Base-by-base conservation (phyloP, 64 coral and sea anemone genomes). In the Montipora capricornis region DNA sequence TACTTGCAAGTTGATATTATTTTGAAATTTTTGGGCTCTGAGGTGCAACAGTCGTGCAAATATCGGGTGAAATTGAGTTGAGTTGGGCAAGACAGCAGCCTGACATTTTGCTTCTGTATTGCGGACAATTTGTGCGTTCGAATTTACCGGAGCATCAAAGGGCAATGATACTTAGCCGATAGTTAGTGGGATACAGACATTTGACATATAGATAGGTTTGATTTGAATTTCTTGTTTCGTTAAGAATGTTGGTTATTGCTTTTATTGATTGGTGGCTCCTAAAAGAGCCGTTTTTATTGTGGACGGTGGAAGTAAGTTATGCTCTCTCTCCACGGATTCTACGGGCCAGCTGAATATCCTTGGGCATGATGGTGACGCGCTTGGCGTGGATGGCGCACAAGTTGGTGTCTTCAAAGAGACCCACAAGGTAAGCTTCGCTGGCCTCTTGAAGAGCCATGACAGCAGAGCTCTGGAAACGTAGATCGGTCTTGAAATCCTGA, bases 321-420 rank as follows among this genome's bases (percentile, higher is more conserved):
- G 92, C 83, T 74, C 92, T 62, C 20, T 88, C 92, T 68, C 92
- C 96, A 59, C 93, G 93, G 89, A 94, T 98, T 88, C 96, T 89
- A 73, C 93, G 89, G 69, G 93, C 93, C 17, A 95, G 67, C 87
- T 95, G 96, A 52, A 98, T 98, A 52, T 95, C 96, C 87, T 97
- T 97, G 67, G 95, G 95, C 95, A 97, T 97, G 78, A 97, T 98
- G 75, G 93, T 98, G 74, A 95, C 96, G 15, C 96, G 93, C 93
- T 98, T 98, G 87, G 95, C 95, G 83, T 97, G 95, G 84, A 97
- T 97, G 92, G 95, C 95, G 84, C 95, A 97, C 95, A 97, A 97
- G 92, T 97, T 97, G 76, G 95, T 97, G 95, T 97, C 95, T 70
- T 97, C 95, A 94, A 97, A 97, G 52, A 97, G 89, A 94, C 95